Evolutionary conservation across 2,888 invertebrate genomes (phyloP), one percentile per base, ranked within the genome.

Genomic region (Clanis bilineata): DNA sequence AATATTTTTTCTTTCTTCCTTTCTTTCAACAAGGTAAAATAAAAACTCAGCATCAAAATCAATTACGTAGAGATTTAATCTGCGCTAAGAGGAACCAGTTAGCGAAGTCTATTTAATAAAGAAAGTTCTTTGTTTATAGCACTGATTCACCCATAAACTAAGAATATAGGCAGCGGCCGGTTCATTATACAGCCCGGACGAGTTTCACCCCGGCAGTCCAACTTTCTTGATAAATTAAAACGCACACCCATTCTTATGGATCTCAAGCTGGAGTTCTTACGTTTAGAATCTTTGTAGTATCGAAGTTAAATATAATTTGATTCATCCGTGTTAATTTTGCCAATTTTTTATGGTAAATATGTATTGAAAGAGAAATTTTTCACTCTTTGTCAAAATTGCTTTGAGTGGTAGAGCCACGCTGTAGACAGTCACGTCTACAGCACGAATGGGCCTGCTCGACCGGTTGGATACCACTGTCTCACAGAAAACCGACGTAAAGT

Each of bases 111-210:
- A 65, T 66, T 65, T 68, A 68, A 65, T 69, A 67, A 70, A 64
- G 51, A 65, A 72, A 69, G 65, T 72, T 71, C 64, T 61, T 60
- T 58, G 68, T 67, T 62, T 63, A 63, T 60, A 47, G 56, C 51
- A 36, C 25, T n/a, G 22, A 22, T 12, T 51, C 36, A 32, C 55
- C 39, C 45, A 39, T 45, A 21, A 63, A 64, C 43, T 44, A 56
- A 15, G 54, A 28, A 47, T 41, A 55, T 71, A 54, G 54, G 58
- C 59, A 38, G 18, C 36, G 51, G 51, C 28, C 28, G 51, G 51
- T 51, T 51, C 32, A 51, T 51, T 51, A 51, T 9, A 7, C 3
- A 5, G 28, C 51, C 28, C 32, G 10, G 32, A 28, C 28, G 51
- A 51, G 51, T 51, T 51, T 51, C 18, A 51, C 10, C 32, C n/a